Percentiles rank a stretch among this genome's conserved stretches.
phyloP scores from a whole-genome alignment of 2,888 invertebrate genomes.

The Mantis religiosa region DNA sequence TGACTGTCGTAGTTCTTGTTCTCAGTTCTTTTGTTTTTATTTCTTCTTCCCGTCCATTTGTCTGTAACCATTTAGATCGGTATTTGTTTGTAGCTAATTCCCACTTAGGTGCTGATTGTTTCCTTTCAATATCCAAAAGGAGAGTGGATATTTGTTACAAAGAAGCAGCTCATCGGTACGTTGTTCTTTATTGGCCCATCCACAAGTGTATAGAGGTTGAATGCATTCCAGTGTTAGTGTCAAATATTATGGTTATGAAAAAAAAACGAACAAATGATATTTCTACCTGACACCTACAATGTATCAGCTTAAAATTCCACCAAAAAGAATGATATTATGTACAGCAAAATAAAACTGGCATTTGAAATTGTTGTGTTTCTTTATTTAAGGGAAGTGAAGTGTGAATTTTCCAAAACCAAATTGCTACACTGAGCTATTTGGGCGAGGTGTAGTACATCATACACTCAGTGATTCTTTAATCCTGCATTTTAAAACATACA shows the following conservation, averaged over 20 bases:
- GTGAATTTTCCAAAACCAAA: too few relatives aligned
- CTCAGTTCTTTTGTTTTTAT: background rate
- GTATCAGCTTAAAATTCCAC: slow-evolving; percentile 14
- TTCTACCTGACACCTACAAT: slow-evolving; percentile 7
- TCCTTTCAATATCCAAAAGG: background rate
- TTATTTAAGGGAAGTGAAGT: too few relatives aligned
- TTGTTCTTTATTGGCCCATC: background rate
- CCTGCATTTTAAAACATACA: too few relatives aligned
- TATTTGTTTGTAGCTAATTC: background rate
- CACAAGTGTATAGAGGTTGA: background rate
- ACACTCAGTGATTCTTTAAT: too few relatives aligned
- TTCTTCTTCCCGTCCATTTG: background rate
- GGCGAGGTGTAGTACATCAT: too few relatives aligned
- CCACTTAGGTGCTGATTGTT: background rate
- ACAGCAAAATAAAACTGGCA: background rate
- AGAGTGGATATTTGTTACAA: background rate
- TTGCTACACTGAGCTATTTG: too few relatives aligned
- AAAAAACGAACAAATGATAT: background rate
- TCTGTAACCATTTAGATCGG: background rate
- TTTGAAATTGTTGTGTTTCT: background rate
- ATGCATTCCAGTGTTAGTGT: background rate
- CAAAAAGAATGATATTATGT: slow-evolving; percentile 2
- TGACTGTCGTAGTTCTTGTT: background rate
- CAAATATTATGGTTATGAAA: background rate
- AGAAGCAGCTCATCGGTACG: background rate